phyloP scores from a whole-genome alignment of 1,140 invertebrate species.

The Drosophila chauvacae region DNA sequence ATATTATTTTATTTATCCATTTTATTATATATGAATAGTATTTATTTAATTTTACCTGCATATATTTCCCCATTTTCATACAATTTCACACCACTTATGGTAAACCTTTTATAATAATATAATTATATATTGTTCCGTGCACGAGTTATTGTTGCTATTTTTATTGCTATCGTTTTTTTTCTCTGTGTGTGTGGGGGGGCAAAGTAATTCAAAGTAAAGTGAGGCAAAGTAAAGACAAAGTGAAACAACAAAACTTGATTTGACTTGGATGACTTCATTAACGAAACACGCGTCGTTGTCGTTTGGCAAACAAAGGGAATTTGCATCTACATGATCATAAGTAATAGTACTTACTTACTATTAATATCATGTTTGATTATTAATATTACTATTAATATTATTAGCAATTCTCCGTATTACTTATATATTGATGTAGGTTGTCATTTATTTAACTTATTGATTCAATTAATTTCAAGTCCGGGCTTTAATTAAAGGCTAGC shows the following conservation, averaged over 20 bases:
- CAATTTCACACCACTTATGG: background rate
- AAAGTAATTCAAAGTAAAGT: constrained; percentile 32
- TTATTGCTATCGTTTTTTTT: background rate
- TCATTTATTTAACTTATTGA: constrained; percentile 62
- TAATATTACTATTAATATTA: background rate
- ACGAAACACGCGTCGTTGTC: constrained; percentile 31
- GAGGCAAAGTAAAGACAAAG: constrained; percentile 42
- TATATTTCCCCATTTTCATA: background rate
- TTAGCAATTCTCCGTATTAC: background rate
- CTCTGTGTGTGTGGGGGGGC: constrained; percentile 12
- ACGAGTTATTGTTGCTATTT: constrained; percentile 13
- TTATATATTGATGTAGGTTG: constrained; percentile 23
- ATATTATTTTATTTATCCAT: background rate
- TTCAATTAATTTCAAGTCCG: constrained; percentile 69
- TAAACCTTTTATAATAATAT: background rate
- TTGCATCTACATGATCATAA: constrained; percentile 19
- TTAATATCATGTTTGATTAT: no score
- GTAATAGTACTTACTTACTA: background rate
- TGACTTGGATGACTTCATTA: constrained; percentile 77
- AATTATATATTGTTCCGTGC: constrained; percentile 4
- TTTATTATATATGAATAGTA: background rate
- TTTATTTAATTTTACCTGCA: background rate
- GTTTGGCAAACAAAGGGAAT: constrained; percentile 27
- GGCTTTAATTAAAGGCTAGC: constrained; percentile 66
- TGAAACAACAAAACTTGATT: constrained; percentile 61